Conservation (phyloP, 2,888 invertebrate species). For the Xanthorhoe designata region DNA sequence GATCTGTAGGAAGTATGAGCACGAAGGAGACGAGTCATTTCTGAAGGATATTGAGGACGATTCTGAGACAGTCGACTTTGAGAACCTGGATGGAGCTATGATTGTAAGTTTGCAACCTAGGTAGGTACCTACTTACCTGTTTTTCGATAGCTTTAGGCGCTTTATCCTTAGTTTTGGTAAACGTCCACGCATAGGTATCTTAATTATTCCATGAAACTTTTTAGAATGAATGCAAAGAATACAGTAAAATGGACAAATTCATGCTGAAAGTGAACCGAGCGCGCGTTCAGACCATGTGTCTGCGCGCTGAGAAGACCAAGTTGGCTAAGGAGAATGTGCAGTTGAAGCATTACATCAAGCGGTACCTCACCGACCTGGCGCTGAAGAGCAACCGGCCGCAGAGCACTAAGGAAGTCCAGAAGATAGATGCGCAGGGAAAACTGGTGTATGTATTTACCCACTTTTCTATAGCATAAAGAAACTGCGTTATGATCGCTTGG, state of each 20-base stretch:
- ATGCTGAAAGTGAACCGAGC: constrained; percentile 83
- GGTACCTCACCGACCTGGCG: constrained; percentile 87
- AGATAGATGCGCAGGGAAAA: constrained; percentile 55
- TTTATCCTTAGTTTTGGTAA: no score
- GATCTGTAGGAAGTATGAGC: constrained; percentile 89
- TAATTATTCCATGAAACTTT: background rate
- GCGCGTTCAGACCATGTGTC: constrained; percentile 72
- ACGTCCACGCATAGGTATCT: no score
- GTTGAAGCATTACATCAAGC: constrained; percentile 86
- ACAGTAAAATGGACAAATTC: constrained; percentile 89
- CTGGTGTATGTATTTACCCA: constrained; percentile 49
- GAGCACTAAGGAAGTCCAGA: constrained; percentile 61
- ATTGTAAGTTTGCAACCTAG: constrained; percentile 58
- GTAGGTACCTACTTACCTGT: background rate
- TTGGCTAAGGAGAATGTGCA: constrained; percentile 87
- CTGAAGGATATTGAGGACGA: constrained; percentile 50
- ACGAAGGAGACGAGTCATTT: constrained; percentile 80
- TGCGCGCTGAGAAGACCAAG: constrained; percentile 72
- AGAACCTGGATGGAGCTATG: constrained; percentile 71
- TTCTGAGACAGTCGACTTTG: constrained; percentile 57
- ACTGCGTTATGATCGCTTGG: no score
- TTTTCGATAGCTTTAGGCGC: no score
- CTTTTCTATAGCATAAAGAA: no score
- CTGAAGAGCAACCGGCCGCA: constrained; percentile 72
- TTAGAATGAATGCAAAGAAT: constrained; percentile 81